Evolutionary conservation across 1,140 invertebrate genomes (phyloP).

Genomic region (Lasaia peninsularis): DNA sequence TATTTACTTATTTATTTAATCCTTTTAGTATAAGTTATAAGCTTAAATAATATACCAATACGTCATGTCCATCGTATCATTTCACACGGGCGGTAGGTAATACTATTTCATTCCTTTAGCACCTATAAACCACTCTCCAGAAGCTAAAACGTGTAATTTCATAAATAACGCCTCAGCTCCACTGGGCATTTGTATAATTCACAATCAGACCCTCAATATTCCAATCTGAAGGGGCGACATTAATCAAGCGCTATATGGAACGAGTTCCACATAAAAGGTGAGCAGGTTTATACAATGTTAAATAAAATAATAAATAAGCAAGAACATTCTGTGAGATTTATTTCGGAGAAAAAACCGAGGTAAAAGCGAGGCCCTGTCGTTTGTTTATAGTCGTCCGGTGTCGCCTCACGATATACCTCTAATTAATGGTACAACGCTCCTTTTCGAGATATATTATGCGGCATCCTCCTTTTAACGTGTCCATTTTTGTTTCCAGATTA

Average conservation of each 20-base stretch:
- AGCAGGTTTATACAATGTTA: conserved; percentile 68
- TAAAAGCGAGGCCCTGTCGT: conserved; percentile 63
- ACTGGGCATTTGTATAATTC: conserved; percentile 58
- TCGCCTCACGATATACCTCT: conserved; percentile 55
- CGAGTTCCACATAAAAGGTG: conserved; percentile 54
- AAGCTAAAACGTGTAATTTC: conserved; percentile 33
- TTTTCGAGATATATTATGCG: conserved; percentile 51
- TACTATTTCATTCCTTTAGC: conserved; percentile 22
- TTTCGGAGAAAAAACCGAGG: conserved; percentile 67
- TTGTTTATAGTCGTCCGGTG: conserved; percentile 60
- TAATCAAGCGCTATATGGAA: conserved; percentile 64
- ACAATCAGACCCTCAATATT: conserved; percentile 60
- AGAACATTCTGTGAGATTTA: conserved; percentile 70
- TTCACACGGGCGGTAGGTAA: not conserved
- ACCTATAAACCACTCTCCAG: conserved; percentile 35
- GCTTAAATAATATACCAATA: not conserved
- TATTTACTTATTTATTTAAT: not conserved
- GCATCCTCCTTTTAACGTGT: conserved; percentile 36
- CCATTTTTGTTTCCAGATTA: conserved; percentile 44
- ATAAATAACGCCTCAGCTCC: conserved; percentile 66
- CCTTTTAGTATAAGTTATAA: not conserved
- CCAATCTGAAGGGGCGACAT: conserved; percentile 50
- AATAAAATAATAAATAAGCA: conserved; percentile 75
- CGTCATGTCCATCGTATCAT: not conserved
- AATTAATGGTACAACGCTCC: conserved; percentile 61